Evolutionary conservation across 2,113 vertebrate species (phyloP).

Genomic region (Aptenodytes forsteri): DNA sequence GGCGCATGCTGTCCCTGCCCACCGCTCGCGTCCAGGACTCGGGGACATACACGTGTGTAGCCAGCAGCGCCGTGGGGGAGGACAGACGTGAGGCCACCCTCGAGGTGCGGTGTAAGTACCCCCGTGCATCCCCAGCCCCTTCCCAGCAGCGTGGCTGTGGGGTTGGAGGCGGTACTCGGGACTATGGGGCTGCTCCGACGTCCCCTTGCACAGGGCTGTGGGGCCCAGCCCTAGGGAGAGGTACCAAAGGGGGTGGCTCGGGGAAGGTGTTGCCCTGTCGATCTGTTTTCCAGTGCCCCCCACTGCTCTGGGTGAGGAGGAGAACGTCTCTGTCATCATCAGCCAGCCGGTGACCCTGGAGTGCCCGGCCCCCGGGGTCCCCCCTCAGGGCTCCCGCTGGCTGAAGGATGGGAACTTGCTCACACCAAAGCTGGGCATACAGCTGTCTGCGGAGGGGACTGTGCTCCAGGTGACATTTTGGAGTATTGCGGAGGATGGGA

Average conservation of each 20-base stretch:
- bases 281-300: conserved; percentile 29
- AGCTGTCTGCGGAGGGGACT: conserved; percentile 73
- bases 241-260: fast-evolving
- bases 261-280: background rate
- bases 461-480: conserved; percentile 74
- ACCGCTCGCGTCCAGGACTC: conserved; percentile 74
- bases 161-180: no score
- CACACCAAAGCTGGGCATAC: conserved; percentile 17
- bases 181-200: fast-evolving
- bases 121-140: fast-evolving
- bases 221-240: background rate
- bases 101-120: conserved; percentile 76
- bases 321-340: conserved; percentile 36
- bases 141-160: no score
- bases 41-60: conserved; percentile 86
- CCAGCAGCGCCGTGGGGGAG: conserved; percentile 83
- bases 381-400: conserved; percentile 35
- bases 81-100: conserved; percentile 81
- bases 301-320: conserved; percentile 40
- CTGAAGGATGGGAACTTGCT: conserved; percentile 66
- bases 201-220: background rate
- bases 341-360: conserved; percentile 38
- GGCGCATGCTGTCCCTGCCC: conserved; percentile 76
- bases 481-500: background rate
- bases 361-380: background rate